Evolutionary conservation across 2,888 invertebrate genomes (phyloP).

Genomic region (Scaeva pyrastri): DNA sequence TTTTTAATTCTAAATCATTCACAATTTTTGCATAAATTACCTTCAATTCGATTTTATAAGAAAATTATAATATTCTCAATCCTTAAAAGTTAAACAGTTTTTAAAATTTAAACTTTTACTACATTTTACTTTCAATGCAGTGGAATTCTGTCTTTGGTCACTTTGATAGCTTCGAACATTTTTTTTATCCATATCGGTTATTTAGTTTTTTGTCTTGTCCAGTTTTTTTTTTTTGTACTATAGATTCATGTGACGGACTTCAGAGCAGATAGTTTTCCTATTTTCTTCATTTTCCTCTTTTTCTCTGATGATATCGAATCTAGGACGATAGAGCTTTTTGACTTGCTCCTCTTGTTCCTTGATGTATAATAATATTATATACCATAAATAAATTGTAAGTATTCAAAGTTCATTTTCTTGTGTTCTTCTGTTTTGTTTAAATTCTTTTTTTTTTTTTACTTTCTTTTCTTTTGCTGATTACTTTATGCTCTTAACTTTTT

Average conservation of each 20-base stretch:
- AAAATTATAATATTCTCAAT: no score
- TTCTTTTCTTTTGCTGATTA: conserved; percentile 40
- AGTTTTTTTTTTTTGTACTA: conserved; percentile 39
- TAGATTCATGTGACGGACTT: conserved; percentile 48
- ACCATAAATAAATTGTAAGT: conserved; percentile 16
- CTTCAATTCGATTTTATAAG: no score
- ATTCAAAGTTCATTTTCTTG: conserved; percentile 8
- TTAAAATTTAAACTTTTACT: no score
- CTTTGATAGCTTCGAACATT: no score
- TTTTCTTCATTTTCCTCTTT: conserved; percentile 49
- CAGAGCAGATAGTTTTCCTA: conserved; percentile 18
- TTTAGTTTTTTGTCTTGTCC: conserved; percentile 8
- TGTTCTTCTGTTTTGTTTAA: no score
- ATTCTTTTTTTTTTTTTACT: not conserved
- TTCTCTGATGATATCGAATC: not conserved
- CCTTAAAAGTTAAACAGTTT: no score
- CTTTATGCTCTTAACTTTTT: conserved; percentile 72
- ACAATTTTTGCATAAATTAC: no score
- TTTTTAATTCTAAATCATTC: no score
- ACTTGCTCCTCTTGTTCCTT: conserved; percentile 17
- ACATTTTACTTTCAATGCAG: no score
- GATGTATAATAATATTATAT: no score
- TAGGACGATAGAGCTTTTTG: not conserved
- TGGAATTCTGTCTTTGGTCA: no score
- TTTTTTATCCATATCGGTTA: not conserved